Base-by-base conservation (phyloP, 2,113 vertebrate species). In the Nibea albiflora region DNA sequence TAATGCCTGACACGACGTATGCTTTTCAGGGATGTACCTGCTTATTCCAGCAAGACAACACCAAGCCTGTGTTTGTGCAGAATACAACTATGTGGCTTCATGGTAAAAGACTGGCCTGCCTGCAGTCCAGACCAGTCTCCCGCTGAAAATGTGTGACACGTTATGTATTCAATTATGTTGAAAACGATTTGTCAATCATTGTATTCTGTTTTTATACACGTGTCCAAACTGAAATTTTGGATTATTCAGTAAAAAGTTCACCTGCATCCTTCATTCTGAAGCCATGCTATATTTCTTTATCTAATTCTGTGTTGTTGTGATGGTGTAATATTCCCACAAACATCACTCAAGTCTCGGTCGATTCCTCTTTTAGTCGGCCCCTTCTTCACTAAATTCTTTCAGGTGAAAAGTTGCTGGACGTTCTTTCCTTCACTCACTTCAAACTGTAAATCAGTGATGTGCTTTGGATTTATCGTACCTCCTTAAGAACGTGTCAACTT, bases 391-490 rank as follows among this genome's bases (percentile, higher is more conserved):
- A 66, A 10, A 9, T 56, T 56, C 3, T 50, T 62, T 56, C 24
- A 61, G 39, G 28, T 63, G 28, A 56, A 63, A 67, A 22, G 17
- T 31, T 57, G 46, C 4, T 65, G 22, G 60, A 72, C 17, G 24
- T n/a, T 17, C 56, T 26, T 22, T 78, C 11, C 57, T 12, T 68
- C 26, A 17, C 2, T 12, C 9, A 15, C 28, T 63, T 8, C 35
- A 74, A 81, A 61, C 66, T 65, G 46, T 77, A 77, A 75, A 66
- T 71, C 47, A 11, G 4, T 31, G 49, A 78, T 42, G 39, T 49
- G 54, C 15, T 26, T 19, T 60, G 35, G 54, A 66, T 76, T 81
- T 85, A 81, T 42, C 31, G 10, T 1, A 22, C 1, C 39, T 49
- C 57, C 70, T 44, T 15, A 26, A 47, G 15, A 63, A 73, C n/a